Evolutionary conservation across 2,888 invertebrate species (phyloP).

Genomic region (Heteromurus nitidus): DNA sequence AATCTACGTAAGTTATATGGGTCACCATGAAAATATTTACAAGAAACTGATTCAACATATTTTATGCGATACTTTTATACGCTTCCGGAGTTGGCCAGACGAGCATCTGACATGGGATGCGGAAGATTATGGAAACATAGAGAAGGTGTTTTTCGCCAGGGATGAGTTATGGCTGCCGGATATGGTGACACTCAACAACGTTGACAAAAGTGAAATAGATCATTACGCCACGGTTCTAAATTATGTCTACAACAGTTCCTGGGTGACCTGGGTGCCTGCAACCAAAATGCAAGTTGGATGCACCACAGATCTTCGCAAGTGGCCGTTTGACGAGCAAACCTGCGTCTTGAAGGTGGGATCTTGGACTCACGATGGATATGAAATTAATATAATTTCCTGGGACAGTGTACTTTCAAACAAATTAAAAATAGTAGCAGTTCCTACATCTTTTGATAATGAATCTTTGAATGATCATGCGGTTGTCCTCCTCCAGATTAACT

Average conservation of each 20-base stretch:
- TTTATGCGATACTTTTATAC: background rate
- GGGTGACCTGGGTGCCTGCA: slow-evolving; percentile 82
- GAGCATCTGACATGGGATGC: slow-evolving; percentile 84
- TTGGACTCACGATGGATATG: slow-evolving; percentile 78
- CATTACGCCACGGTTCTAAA: slow-evolving; percentile 80
- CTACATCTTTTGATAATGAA: too few relatives aligned
- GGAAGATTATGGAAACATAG: slow-evolving; percentile 81
- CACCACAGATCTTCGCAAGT: slow-evolving; percentile 79
- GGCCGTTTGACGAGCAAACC: slow-evolving; percentile 86
- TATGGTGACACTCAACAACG: slow-evolving; percentile 82
- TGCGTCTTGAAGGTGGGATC: slow-evolving; percentile 84
- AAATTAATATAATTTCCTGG: slow-evolving; percentile 45
- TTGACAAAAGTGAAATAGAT: slow-evolving; percentile 80
- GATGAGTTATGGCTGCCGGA: slow-evolving; percentile 89
- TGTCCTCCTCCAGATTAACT: too few relatives aligned
- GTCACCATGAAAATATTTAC: too few relatives aligned
- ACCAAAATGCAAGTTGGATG: slow-evolving; percentile 80
- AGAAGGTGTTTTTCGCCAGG: slow-evolving; percentile 80
- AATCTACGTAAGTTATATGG: slow-evolving; percentile 79
- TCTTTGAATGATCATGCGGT: too few relatives aligned
- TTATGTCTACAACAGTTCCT: slow-evolving; percentile 78
- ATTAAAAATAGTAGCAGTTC: too few relatives aligned
- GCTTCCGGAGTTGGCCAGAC: slow-evolving; percentile 83
- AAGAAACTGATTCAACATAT: background rate
- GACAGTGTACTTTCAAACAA: slow-evolving; percentile 19